These are phyloP conservation scores for Cromileptes altivelis DNA, from an alignment of 2,113 vertebrate genomes.

Conservation along the genomic window DNA sequence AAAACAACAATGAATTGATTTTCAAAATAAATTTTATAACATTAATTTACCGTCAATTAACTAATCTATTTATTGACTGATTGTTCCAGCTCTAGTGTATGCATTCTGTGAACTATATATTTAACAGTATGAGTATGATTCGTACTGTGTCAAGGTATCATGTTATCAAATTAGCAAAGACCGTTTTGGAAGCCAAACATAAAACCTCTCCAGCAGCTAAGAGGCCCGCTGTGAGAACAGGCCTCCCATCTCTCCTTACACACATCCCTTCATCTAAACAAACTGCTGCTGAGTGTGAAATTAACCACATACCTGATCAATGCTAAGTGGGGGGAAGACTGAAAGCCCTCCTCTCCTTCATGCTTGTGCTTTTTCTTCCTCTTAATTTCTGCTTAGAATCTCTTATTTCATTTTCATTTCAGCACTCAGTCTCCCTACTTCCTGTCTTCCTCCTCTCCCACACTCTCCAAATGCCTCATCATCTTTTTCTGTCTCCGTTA, in stretches of 20 bases:
- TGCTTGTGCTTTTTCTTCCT: background rate
- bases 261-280: slow-evolving; percentile 18
- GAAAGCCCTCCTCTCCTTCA: background rate
- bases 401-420: slow-evolving; percentile 29
- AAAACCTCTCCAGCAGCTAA: slow-evolving; percentile 7
- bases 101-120: background rate
- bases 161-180: slow-evolving; percentile 26
- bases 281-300: slow-evolving; percentile 29
- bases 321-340: background rate
- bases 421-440: slow-evolving; percentile 36
- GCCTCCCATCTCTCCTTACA: slow-evolving; percentile 48
- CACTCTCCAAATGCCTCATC: slow-evolving; percentile 44
- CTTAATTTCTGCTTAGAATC: slow-evolving; percentile 17
- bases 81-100: background rate
- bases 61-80: background rate
- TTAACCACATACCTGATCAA: background rate
- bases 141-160: background rate
- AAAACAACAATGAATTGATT: background rate
- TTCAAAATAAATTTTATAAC: background rate
- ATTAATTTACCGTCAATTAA: background rate
- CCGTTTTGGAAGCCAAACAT: slow-evolving; percentile 28
- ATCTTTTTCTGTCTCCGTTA: slow-evolving; percentile 65
- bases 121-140: background rate
- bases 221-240: slow-evolving; percentile 20
- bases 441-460: slow-evolving; percentile 40